Percentiles rank a stretch among this genome's conserved stretches.
These are phyloP conservation scores for Drosophila gaucha DNA, from an alignment of 2,888 invertebrate genomes.

Conservation along the genomic window DNA sequence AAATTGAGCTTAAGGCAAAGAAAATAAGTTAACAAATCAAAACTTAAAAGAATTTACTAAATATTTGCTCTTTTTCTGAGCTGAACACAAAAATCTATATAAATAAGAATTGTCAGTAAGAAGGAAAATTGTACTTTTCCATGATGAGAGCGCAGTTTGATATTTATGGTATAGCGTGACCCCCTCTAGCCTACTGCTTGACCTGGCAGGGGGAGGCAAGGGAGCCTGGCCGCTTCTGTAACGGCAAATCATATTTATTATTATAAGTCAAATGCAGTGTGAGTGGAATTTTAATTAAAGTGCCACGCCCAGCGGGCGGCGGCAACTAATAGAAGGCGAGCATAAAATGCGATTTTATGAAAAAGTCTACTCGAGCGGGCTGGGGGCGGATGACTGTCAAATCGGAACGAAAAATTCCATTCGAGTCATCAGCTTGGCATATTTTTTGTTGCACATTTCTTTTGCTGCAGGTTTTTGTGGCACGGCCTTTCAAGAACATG, in stretches of 20 bases:
- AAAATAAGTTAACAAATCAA: no score
- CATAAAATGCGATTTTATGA: slow-evolving; percentile 41
- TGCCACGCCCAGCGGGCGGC: slow-evolving; percentile 61
- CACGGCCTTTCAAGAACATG: slow-evolving; percentile 55
- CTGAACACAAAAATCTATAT: no score
- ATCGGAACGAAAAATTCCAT: slow-evolving; percentile 42
- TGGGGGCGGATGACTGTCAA: slow-evolving; percentile 41
- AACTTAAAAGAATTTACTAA: no score
- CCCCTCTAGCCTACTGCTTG: no score
- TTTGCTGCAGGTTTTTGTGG: slow-evolving; percentile 34
- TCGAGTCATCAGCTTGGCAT: slow-evolving; percentile 52
- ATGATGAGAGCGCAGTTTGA: no score
- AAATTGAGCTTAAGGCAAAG: no score
- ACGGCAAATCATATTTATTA: slow-evolving; percentile 53
- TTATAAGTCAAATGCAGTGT: slow-evolving; percentile 55
- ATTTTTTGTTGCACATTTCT: slow-evolving; percentile 45
- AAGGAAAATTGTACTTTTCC: no score
- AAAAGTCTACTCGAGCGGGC: slow-evolving; percentile 5
- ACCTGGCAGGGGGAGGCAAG: no score
- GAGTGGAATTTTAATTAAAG: slow-evolving; percentile 67
- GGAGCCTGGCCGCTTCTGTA: not conserved
- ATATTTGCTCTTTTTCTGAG: no score
- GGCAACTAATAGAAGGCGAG: slow-evolving; percentile 35
- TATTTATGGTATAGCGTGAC: no score
- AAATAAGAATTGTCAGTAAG: no score